Base-by-base conservation (phyloP, 2,888 invertebrate species). In the Ischnus inquisitorius region DNA sequence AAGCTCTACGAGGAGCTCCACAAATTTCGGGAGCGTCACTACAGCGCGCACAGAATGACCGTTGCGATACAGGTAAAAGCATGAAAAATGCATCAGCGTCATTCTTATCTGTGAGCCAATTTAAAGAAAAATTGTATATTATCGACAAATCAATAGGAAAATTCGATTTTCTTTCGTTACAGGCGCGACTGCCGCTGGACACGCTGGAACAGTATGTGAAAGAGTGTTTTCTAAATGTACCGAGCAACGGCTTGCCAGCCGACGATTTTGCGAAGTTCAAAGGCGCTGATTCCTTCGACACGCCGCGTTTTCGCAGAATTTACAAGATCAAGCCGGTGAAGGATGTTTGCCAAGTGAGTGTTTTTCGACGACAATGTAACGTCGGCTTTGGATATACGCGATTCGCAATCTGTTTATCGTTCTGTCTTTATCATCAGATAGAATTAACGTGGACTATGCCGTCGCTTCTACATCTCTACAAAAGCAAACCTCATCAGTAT, bases 1-100 rank as follows among this genome's bases (percentile, higher is more conserved):
- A 94, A 94, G 51, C 94, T 98, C 1, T 96, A 98, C 89, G 92
- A 95, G 39, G 94, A 95, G 1, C 95, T 98, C 5, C 96, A 97
- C 88, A 95, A 96, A 80, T 98, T 98, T 90, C 94, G 97, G 48
- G 94, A 95, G 89, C 94, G 96, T 25, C 97, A 98, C 92, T 98
- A 98, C 91, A 97, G 97, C 48, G 97, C 97, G 8, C 96, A 98
- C 90, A 95, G 97, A 87, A 98, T 98, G 98, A 98, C 97, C 8
- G 93, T 98, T 2, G 97, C 97, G 62, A 95, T 98, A 22, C 97
- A 98, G 94, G 96, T 96, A 41, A 90, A 74, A 16, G 43, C 41
- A 43, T 19, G 25, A 48, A 48, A n/a, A 25, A 54, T 62, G 43
- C 12, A 19, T 22, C 4, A 2, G 3, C 22, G n/a, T 39, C 51